phyloP scores from a whole-genome alignment of 2,888 invertebrate species.

The Clepsis dumicolana region DNA sequence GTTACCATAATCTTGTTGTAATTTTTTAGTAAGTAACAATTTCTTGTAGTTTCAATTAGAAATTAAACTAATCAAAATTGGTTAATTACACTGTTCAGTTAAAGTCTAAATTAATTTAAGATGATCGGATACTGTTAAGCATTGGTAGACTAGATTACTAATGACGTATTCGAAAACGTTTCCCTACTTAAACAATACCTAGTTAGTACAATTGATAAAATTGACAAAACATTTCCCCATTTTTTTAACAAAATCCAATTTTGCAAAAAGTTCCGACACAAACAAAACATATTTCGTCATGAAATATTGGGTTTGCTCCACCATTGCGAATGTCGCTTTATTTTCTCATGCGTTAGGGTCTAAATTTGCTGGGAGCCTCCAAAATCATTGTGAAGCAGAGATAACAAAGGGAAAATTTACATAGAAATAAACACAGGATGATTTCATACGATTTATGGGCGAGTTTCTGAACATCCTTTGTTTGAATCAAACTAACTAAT shows the following conservation, averaged over 20 bases:
- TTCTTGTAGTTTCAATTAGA: too few relatives aligned
- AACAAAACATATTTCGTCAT: conserved; percentile 41
- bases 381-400: conserved; percentile 41
- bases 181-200: too few relatives aligned
- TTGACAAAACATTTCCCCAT: conserved; percentile 21
- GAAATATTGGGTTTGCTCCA: conserved; percentile 20
- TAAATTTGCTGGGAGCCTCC: neutral
- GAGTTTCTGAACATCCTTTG: conserved; percentile 33
- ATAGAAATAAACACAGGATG: conserved; percentile 44
- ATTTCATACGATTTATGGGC: conserved; percentile 41
- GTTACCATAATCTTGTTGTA: too few relatives aligned
- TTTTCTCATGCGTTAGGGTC: neutral
- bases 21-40: too few relatives aligned
- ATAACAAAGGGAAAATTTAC: conserved; percentile 44
- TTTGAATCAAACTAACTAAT: conserved; percentile 43
- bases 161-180: too few relatives aligned
- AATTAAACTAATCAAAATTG: too few relatives aligned
- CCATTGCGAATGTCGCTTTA: neutral
- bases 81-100: too few relatives aligned
- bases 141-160: too few relatives aligned
- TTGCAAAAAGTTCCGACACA: conserved; percentile 30
- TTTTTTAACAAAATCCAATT: conserved; percentile 36
- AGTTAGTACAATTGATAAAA: conserved; percentile 9
- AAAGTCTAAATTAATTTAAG: too few relatives aligned
- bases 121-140: too few relatives aligned